Base-by-base conservation (phyloP, 2,113 vertebrate species). In the Macroglossus sobrinus region DNA sequence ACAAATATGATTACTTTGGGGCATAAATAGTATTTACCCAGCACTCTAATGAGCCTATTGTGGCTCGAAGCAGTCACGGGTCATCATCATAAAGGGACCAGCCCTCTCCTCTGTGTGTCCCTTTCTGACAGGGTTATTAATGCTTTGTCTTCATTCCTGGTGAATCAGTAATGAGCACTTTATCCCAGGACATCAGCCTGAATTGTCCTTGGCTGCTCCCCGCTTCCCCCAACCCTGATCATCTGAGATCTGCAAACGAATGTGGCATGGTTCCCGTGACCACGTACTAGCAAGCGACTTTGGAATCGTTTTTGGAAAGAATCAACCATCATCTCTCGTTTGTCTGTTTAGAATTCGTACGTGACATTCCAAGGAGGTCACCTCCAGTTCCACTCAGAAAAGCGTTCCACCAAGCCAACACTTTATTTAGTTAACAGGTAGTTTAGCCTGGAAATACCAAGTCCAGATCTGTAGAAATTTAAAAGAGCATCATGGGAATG, bases 31-130 rank as follows among this genome's bases (percentile, higher is more conserved):
- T 45, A 4, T 84, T 38, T 45, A 0, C 57, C 63, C 59, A 61
- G 75, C 72, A 14, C 93, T 30, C 91, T 59, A 38, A 26, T 33
- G 66, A 84, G 93, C 43, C 1, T 1, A 7, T 28, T 0, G 16
- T 0, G 0, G 30, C 28, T 24, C 4, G 0, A 6, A 5, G 59
- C 3, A 8, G 7, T 80, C 71, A 1, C 0, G 0, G 47, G 55
- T 6, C 1, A 26, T 26, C 35, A 1, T 84, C 91, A 10, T 35
- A 5, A 78, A 87, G 84, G 12, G 40, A 2, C 76, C 10, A 3
- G 75, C 59, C 68, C 57, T 85, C 59, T 74, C 79, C 15, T n/a
- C 69, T 15, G 7, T 22, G 4, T 7, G 43, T n/a, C 33, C 30
- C 61, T 80, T 30, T 47, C 35, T 40, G 2, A 80, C 79, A 3